phyloP scores from a whole-genome alignment of 2,113 vertebrate genomes.

The Toxostoma redivivum region DNA sequence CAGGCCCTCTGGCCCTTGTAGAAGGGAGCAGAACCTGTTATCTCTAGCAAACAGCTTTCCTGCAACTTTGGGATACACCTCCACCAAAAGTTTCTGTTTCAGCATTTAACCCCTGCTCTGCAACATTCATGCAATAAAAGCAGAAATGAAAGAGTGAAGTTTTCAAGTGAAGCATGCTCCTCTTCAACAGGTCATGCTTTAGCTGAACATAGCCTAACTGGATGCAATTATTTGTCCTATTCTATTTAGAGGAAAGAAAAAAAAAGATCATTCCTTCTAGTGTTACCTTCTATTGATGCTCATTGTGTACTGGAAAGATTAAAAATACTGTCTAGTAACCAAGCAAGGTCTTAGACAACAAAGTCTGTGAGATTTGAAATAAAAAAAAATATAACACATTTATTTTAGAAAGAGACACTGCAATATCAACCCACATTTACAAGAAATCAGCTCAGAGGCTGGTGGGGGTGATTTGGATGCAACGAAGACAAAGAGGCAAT shows the following conservation, averaged over 20 bases:
- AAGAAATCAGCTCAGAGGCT: background rate
- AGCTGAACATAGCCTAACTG: background rate
- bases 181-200: background rate
- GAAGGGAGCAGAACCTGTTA: background rate
- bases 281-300: background rate
- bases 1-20: background rate
- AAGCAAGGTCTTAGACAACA: background rate
- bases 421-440: fast-evolving
- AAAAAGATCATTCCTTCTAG: background rate
- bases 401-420: background rate
- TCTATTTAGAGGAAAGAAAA: background rate
- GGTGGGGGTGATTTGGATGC: background rate
- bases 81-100: background rate
- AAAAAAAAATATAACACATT: background rate
- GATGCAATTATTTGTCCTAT: background rate
- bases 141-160: background rate
- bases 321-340: background rate
- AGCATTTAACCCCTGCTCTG: background rate
- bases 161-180: background rate
- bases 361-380: background rate
- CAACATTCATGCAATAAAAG: background rate
- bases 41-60: conserved; percentile 52
- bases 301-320: background rate
- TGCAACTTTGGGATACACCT: background rate
- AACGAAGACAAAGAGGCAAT: background rate